These are phyloP conservation scores for Priocnemis perturbator DNA, from an alignment of 2,888 invertebrate genomes.

Conservation along the genomic window DNA sequence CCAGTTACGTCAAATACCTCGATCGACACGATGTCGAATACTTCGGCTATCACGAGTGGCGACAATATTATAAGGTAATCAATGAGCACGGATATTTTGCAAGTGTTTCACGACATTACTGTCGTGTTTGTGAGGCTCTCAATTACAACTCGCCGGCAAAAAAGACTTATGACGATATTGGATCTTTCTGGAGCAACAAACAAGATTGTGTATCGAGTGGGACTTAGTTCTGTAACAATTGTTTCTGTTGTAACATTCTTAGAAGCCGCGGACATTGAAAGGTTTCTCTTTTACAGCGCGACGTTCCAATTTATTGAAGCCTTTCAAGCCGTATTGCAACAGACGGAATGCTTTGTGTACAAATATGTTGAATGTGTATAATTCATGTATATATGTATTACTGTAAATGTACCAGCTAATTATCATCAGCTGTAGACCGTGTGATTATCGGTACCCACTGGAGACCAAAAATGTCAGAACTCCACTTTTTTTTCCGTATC, in stretches of 20 bases:
- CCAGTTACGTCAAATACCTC: slow-evolving; percentile 76
- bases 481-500: too few relatives aligned
- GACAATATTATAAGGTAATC: slow-evolving; percentile 77
- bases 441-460: too few relatives aligned
- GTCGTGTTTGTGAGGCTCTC: slow-evolving; percentile 82
- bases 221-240: neutral
- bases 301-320: too few relatives aligned
- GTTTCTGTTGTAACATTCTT: neutral
- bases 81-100: slow-evolving; percentile 85
- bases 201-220: slow-evolving; percentile 55
- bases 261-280: too few relatives aligned
- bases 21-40: slow-evolving; percentile 73
- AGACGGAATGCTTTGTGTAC: too few relatives aligned
- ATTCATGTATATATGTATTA: too few relatives aligned
- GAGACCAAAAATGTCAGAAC: too few relatives aligned
- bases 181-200: slow-evolving; percentile 71
- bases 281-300: too few relatives aligned
- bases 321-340: too few relatives aligned
- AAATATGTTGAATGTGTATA: too few relatives aligned
- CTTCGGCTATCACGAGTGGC: slow-evolving; percentile 79
- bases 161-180: slow-evolving; percentile 74
- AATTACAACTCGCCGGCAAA: slow-evolving; percentile 77
- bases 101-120: slow-evolving; percentile 79
- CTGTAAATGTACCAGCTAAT: too few relatives aligned
- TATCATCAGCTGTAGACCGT: too few relatives aligned